These are phyloP conservation scores for Thymelicus acteon DNA, from an alignment of 2,888 invertebrate genomes.

Conservation along the genomic window DNA sequence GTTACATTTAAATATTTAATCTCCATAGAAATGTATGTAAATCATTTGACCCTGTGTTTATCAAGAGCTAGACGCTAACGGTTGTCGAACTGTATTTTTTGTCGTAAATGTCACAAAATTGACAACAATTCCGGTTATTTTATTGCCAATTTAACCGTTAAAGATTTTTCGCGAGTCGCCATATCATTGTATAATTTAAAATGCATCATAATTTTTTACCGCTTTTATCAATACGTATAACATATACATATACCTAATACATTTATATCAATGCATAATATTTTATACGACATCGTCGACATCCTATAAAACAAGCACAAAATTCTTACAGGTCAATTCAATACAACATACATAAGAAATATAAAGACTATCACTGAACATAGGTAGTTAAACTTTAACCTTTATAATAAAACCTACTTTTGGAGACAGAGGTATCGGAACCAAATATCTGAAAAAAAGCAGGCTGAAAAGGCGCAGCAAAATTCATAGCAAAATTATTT, in stretches of 20 bases:
- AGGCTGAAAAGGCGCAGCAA: background rate
- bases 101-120: constrained; percentile 44
- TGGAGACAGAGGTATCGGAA: too few species aligned
- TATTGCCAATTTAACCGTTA: constrained; percentile 49
- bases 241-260: too few species aligned
- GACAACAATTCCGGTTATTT: constrained; percentile 55
- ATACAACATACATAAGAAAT: too few species aligned
- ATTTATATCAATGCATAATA: too few species aligned
- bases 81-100: constrained; percentile 51
- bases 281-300: too few species aligned
- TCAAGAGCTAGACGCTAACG: constrained; percentile 58
- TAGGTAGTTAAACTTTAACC: too few species aligned
- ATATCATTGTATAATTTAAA: constrained; percentile 48
- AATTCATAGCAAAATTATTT: background rate
- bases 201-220: background rate
- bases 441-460: too few species aligned
- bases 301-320: too few species aligned
- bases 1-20: background rate
- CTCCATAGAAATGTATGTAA: constrained; percentile 38
- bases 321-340: too few species aligned
- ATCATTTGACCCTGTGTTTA: constrained; percentile 19
- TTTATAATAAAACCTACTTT: too few species aligned
- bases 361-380: too few species aligned
- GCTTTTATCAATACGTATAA: background rate
- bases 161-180: constrained; percentile 44